Base-by-base conservation (phyloP, 2,797 vertebrate species). In the Crenuchus spilurus region DNA sequence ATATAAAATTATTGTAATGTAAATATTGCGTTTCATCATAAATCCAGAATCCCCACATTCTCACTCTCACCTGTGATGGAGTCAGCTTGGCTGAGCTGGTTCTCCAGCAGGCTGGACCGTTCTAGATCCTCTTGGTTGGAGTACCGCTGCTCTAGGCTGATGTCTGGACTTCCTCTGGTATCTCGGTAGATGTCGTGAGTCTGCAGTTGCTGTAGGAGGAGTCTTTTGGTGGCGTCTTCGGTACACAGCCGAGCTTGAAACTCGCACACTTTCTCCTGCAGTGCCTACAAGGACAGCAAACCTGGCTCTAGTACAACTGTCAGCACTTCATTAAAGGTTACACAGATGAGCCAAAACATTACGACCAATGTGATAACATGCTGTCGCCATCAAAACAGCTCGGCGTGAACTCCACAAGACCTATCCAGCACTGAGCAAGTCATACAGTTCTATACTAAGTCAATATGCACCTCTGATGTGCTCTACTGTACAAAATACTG, bases 161-260 rank as follows among this genome's bases (percentile, higher is more conserved):
- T 9, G n/a, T 72, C 58, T n/a, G 54, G 71, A 30, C 48, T n/a
- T 18, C 28, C 9, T 42, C 52, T 48, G 33, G 63, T 58, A 57
- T 73, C 74, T 33, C 62, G 52, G 49, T 28, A 33, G 44, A 24
- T 7, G n/a, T 65, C 16, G 0, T 5, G 83, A 6, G 54, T 30
- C 31, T 74, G 75, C 30, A 70, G n/a, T 8, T 78, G 83, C 82
- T 90, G 88, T 4, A 84, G 61, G 70, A 86, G 86, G 41, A 85
- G 81, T 57, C 81, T 86, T 30, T 84, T 35, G 0, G 86, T 55
- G 22, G 84, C 80, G 78, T 94, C 94, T 62, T 93, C 90, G 31
- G 80, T 82, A 33, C 79, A 85, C 73, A 93, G 87, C 74, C 90
- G 90, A 70, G 92, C 83, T 80, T 92, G 91, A 82, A 87, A 87